phyloP scores from a whole-genome alignment of 2,888 invertebrate genomes.

The Mamestra brassicae region DNA sequence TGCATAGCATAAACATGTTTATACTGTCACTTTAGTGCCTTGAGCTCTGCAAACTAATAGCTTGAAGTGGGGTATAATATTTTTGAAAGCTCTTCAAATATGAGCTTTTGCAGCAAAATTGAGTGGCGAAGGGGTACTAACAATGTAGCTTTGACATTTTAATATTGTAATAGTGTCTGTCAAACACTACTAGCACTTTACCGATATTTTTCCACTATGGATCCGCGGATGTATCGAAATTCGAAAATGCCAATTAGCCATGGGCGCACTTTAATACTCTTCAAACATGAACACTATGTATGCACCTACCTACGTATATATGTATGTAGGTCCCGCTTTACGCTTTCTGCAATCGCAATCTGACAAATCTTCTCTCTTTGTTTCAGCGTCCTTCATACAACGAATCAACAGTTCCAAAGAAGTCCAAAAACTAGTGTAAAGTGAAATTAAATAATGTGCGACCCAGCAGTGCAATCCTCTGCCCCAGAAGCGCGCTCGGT shows the following conservation, averaged over 20 bases:
- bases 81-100: neutral
- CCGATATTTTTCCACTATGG: neutral
- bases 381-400: constrained; percentile 66
- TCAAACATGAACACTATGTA: too few relatives aligned
- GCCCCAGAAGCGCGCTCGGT: constrained; percentile 61
- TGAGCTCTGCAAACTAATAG: too few relatives aligned
- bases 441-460: constrained; percentile 72
- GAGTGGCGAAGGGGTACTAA: too few relatives aligned
- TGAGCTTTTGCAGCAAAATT: neutral
- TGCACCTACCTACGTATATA: too few relatives aligned
- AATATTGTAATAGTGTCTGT: neutral
- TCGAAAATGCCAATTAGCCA: neutral
- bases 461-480: constrained; percentile 54
- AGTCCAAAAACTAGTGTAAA: constrained; percentile 47
- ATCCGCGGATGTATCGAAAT: too few relatives aligned
- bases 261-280: too few relatives aligned
- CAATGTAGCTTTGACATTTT: neutral
- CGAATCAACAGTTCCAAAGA: constrained; percentile 49
- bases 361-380: constrained; percentile 53
- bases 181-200: neutral
- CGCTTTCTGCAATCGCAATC: too few relatives aligned
- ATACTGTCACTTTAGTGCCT: too few relatives aligned
- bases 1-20: too few relatives aligned
- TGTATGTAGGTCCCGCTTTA: too few relatives aligned
- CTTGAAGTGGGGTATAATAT: neutral